Percentiles rank a stretch among this genome's conserved stretches.
phyloP scores from a whole-genome alignment of 2,888 invertebrate genomes.

The Cotesia congregata region DNA sequence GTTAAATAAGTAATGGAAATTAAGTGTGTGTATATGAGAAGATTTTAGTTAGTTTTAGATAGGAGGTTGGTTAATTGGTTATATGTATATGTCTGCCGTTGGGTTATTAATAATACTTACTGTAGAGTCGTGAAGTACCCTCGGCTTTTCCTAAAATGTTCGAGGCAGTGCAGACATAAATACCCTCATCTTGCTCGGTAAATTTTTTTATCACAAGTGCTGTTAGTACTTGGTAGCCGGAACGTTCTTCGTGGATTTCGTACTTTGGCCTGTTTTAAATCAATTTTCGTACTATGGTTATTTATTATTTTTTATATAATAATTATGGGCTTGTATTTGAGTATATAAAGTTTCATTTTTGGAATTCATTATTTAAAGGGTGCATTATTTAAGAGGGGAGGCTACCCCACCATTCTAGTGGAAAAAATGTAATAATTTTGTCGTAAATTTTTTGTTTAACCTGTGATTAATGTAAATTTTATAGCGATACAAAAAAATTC shows the following conservation, averaged over 20 bases:
- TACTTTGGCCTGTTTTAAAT: constrained; percentile 79
- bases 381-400: no score
- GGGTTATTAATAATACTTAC: constrained; percentile 68
- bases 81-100: background rate
- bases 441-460: no score
- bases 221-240: constrained; percentile 84
- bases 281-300: background rate
- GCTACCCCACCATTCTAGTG: no score
- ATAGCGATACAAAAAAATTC: no score
- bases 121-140: constrained; percentile 81
- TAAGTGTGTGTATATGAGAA: background rate
- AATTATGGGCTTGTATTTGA: no score
- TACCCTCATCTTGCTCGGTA: constrained; percentile 76
- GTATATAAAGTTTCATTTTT: no score
- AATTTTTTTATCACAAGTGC: constrained; percentile 78
- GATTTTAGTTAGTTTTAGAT: constrained; percentile 14
- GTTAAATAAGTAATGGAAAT: background rate
- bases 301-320: background rate
- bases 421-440: no score
- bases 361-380: no score
- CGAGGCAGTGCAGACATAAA: constrained; percentile 85
- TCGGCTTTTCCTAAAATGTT: constrained; percentile 85
- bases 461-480: no score
- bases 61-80: background rate
- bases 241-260: constrained; percentile 78